phyloP scores from a whole-genome alignment of 2,113 vertebrate genomes.

The Acanthisitta chloris region DNA sequence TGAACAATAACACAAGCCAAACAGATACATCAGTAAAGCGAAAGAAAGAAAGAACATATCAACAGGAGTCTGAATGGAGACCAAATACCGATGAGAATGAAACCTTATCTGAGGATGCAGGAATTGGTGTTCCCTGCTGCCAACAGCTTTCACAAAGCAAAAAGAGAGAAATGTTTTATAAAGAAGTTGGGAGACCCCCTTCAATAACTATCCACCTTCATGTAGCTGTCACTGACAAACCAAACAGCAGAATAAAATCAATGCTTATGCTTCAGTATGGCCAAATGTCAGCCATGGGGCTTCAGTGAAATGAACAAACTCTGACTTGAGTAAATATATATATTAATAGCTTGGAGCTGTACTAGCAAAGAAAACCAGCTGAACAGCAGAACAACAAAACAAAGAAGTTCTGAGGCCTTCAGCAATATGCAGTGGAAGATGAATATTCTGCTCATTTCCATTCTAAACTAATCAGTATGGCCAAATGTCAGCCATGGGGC shows the following conservation, averaged over 20 bases:
- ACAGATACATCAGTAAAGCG: conserved; percentile 22
- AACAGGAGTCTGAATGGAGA: conserved; percentile 38
- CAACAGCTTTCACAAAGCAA: conserved; percentile 28
- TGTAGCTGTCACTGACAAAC: conserved; percentile 41
- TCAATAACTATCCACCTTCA: conserved; percentile 49
- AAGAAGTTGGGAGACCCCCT: conserved; percentile 29
- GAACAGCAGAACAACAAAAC: conserved; percentile 19
- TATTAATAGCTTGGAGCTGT: conserved; percentile 26
- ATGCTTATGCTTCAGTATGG: background rate
- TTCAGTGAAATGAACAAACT: background rate
- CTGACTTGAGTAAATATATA: conserved; percentile 11
- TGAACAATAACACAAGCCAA: conserved; percentile 29
- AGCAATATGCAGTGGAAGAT: no score
- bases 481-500: background rate
- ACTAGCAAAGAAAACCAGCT: conserved; percentile 21
- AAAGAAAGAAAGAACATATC: conserved; percentile 25
- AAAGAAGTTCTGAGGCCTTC: conserved; percentile 15
- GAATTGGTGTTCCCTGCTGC: conserved; percentile 12
- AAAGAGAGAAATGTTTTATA: conserved; percentile 34
- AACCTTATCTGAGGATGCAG: conserved; percentile 56
- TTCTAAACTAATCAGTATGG: no score
- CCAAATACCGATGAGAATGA: conserved; percentile 41
- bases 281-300: background rate
- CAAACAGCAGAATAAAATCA: conserved; percentile 25
- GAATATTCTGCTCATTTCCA: no score